These are phyloP conservation scores for Formicarius rufipectus DNA, from an alignment of 2,113 vertebrate species.

Conservation along the genomic window DNA sequence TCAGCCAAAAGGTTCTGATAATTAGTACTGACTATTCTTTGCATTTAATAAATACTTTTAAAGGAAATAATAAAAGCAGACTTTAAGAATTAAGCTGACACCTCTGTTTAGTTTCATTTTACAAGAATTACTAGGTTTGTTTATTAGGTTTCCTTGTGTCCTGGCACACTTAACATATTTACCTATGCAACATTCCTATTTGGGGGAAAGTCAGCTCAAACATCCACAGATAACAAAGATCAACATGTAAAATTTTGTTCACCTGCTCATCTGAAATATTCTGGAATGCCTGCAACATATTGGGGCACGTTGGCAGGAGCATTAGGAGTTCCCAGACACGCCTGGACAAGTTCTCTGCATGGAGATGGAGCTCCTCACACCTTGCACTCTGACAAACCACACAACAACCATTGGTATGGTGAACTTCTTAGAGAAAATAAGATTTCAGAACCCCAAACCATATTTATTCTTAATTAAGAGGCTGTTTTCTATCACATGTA, in stretches of 20 bases:
- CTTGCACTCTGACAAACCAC: slow-evolving; percentile 80
- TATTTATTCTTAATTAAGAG: background rate
- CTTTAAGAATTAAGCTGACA: background rate
- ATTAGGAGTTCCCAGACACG: slow-evolving; percentile 98
- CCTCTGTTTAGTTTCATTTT: background rate
- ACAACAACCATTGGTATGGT: background rate
- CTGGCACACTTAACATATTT: background rate
- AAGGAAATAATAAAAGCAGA: background rate
- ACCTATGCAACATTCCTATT: background rate
- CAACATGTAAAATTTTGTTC: background rate
- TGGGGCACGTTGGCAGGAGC: slow-evolving; percentile 97
- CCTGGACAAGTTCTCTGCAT: slow-evolving; percentile 95
- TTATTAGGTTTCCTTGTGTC: background rate
- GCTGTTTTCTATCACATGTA: background rate
- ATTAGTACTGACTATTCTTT: background rate
- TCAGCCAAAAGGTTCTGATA: background rate
- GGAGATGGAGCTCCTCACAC: slow-evolving; percentile 97
- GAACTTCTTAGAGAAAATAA: background rate
- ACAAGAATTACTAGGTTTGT: background rate
- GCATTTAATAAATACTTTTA: background rate
- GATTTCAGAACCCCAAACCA: background rate
- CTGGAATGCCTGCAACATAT: slow-evolving; percentile 98
- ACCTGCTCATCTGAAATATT: slow-evolving; percentile 96
- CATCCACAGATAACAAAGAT: background rate
- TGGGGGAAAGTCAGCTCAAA: background rate